A percentile compares a stretch with the other conserved stretches of the same genome.
Evolutionary conservation across 2,113 vertebrate genomes (phyloP).

Genomic region (Lagopus leucura): DNA sequence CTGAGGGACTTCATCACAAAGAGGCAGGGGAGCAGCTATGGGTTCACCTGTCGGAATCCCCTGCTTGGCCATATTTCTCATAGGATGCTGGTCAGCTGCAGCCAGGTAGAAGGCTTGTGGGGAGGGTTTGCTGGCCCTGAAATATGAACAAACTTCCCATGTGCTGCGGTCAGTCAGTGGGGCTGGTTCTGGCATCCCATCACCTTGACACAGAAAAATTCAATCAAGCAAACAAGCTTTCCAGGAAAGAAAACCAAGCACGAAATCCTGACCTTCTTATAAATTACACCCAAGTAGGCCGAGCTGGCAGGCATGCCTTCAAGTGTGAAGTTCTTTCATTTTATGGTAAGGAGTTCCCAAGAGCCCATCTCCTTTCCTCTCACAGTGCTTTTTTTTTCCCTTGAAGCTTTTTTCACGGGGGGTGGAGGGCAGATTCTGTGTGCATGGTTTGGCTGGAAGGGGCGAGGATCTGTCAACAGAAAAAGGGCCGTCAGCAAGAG

Average conservation of each 20-base stretch:
- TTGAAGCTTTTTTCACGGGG: neutral
- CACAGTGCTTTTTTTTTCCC: neutral
- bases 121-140: neutral
- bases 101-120: neutral
- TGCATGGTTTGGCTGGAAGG: constrained; percentile 74
- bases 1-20: rapidly evolving
- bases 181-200: neutral
- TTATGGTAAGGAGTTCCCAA: constrained; percentile 10
- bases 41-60: neutral
- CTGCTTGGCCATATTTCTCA: neutral
- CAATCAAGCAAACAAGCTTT: constrained; percentile 6
- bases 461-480: constrained; percentile 72
- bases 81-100: neutral
- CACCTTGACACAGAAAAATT: neutral
- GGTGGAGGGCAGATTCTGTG: constrained; percentile 29
- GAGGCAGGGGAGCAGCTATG: neutral
- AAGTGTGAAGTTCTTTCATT: constrained; percentile 43
- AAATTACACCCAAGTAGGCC: constrained; percentile 52
- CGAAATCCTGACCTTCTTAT: constrained; percentile 34
- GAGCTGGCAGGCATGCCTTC: constrained; percentile 64
- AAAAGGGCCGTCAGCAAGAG: constrained; percentile 74
- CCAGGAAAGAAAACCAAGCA: constrained; percentile 29
- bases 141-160: neutral
- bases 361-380: neutral
- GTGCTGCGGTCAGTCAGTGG: neutral